A percentile compares a stretch with the other conserved stretches of the same genome.
Conservation (phyloP, 1,140 invertebrate genomes). For the Drosophila seguyi region DNA sequence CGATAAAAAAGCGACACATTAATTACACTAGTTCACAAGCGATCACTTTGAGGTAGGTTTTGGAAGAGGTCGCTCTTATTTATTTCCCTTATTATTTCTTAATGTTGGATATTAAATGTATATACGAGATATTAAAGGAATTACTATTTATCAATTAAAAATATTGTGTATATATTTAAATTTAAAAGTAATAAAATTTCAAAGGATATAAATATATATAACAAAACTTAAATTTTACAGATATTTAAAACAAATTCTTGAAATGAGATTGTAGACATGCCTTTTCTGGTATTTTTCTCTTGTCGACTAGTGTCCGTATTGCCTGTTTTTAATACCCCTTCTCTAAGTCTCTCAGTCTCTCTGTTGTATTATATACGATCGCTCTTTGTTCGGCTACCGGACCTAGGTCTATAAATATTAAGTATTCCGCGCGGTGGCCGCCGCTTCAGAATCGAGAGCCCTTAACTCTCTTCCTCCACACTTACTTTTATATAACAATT, state of each 20-base stretch:
- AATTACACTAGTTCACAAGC: constrained; percentile 8
- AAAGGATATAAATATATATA: neutral
- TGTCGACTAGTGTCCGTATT: constrained; percentile 16
- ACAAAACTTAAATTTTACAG: too few relatives aligned
- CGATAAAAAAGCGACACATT: constrained; percentile 5
- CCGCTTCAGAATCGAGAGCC: constrained; percentile 24
- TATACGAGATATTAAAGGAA: too few relatives aligned
- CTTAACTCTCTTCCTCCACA: constrained; percentile 37
- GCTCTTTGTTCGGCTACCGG: constrained; percentile 51
- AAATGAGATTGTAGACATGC: neutral
- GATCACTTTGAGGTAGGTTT: neutral
- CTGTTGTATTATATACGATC: neutral
- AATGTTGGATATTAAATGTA: too few relatives aligned
- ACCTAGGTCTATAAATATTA: constrained; percentile 76
- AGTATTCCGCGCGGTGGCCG: constrained; percentile 31
- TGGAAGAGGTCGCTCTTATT: too few relatives aligned
- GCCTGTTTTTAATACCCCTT: constrained; percentile 6
- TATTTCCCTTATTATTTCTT: too few relatives aligned
- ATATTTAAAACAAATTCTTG: neutral
- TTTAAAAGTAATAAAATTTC: neutral
- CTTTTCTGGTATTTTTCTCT: neutral
- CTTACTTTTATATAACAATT: constrained; percentile 25
- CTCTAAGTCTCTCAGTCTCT: constrained; percentile 9
- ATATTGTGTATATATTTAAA: neutral
- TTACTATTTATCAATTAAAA: too few relatives aligned